Conservation (phyloP, 64 coral and sea anemone genomes). For the Acropora yongei region DNA sequence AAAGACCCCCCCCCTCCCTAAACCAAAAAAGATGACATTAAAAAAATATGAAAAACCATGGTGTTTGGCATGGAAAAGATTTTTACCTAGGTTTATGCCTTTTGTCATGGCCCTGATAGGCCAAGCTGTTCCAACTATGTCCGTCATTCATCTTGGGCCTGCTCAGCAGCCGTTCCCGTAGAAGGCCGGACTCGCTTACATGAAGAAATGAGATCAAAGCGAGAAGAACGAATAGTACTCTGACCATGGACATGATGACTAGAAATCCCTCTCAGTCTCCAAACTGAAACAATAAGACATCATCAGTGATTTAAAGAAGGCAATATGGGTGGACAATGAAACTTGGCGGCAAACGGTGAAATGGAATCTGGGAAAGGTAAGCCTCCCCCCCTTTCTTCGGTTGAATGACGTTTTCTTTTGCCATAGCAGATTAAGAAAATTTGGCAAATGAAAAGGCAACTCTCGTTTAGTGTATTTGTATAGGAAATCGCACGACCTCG, state of each 20-base stretch:
- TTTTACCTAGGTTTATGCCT: not conserved
- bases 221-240: conserved; percentile 2
- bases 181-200: not conserved
- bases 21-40: too few species aligned
- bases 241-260: not conserved
- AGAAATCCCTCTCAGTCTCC: not conserved
- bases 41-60: not conserved
- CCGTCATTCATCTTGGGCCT: not conserved
- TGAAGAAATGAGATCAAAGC: not conserved
- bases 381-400: too few species aligned
- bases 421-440: too few species aligned
- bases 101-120: not conserved
- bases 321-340: not conserved
- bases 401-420: too few species aligned
- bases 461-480: too few species aligned
- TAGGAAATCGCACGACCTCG: too few species aligned
- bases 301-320: not conserved
- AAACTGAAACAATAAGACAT: not conserved
- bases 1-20: too few species aligned
- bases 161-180: not conserved
- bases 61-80: too few species aligned
- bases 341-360: not conserved
- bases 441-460: too few species aligned
- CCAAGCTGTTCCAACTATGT: not conserved
- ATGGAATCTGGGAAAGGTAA: too few species aligned